These are phyloP conservation scores for Melanchra persicariae DNA, from an alignment of 2,888 invertebrate species.

Conservation along the genomic window DNA sequence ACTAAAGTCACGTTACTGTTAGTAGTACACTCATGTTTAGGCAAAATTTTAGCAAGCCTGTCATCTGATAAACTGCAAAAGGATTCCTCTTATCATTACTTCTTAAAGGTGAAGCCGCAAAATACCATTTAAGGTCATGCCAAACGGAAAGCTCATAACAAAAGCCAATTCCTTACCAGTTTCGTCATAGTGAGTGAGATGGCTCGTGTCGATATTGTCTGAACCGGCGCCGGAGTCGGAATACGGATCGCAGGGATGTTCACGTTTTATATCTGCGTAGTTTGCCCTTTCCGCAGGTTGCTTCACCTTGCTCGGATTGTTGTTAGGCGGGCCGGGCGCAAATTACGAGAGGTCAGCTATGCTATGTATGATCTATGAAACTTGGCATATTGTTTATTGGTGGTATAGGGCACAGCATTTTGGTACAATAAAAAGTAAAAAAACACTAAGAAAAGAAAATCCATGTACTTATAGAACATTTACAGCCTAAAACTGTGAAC, in stretches of 20 bases:
- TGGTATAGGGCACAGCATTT: slow-evolving; percentile 41
- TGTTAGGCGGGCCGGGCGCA: slow-evolving; percentile 75
- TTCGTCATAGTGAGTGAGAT: slow-evolving; percentile 76
- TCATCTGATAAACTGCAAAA: slow-evolving; percentile 45
- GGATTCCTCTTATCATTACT: slow-evolving; percentile 46
- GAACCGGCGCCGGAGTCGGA: slow-evolving; percentile 74
- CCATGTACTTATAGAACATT: no score
- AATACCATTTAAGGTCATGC: slow-evolving; percentile 51
- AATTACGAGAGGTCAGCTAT: slow-evolving; percentile 70
- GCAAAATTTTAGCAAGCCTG: slow-evolving; percentile 17
- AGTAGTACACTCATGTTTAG: neutral
- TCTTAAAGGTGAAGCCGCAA: slow-evolving; percentile 49
- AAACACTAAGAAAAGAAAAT: no score
- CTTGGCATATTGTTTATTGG: slow-evolving; percentile 47
- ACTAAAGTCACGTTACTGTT: neutral
- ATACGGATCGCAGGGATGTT: slow-evolving; percentile 83
- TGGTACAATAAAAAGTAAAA: neutral
- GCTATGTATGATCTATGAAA: slow-evolving; percentile 61
- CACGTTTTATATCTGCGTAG: slow-evolving; percentile 86
- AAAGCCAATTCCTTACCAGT: slow-evolving; percentile 79
- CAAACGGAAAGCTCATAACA: slow-evolving; percentile 48
- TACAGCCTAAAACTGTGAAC: no score
- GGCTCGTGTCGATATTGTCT: slow-evolving; percentile 75
- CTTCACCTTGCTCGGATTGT: slow-evolving; percentile 88
- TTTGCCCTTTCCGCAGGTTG: slow-evolving; percentile 87